Evolutionary conservation across 2,888 invertebrate species (phyloP).

Genomic region (Eupeodes luniger): DNA sequence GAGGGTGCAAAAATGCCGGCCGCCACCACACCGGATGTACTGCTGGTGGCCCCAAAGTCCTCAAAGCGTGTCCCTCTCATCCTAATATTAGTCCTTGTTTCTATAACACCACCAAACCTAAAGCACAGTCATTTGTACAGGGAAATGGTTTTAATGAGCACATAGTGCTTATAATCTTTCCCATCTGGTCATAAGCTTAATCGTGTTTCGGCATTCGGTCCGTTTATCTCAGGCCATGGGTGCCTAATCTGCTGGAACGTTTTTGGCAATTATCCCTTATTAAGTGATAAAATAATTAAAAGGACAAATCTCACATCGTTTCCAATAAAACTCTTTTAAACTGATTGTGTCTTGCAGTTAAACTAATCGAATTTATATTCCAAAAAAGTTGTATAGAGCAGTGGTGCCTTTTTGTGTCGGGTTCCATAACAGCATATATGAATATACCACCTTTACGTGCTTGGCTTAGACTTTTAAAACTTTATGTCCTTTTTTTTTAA

Average conservation of each 20-base stretch:
- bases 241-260: conserved; percentile 59
- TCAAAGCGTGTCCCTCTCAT: conserved; percentile 49
- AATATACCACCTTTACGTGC: conserved; percentile 10
- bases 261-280: conserved; percentile 70
- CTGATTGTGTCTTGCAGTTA: conserved; percentile 46
- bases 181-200: conserved; percentile 62
- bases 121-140: conserved; percentile 22
- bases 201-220: conserved; percentile 30
- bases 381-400: neutral
- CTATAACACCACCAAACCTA: conserved; percentile 4
- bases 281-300: conserved; percentile 79
- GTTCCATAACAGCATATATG: neutral
- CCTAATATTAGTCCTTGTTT: too few species aligned
- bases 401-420: too few species aligned
- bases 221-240: conserved; percentile 40
- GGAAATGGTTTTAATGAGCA: conserved; percentile 65
- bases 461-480: conserved; percentile 32
- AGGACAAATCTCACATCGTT: conserved; percentile 77
- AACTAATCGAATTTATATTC: conserved; percentile 65
- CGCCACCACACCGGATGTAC: conserved; percentile 2
- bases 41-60: conserved; percentile 35
- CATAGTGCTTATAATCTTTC: conserved; percentile 63
- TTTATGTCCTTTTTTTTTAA: conserved; percentile 45
- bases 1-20: conserved; percentile 20
- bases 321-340: conserved; percentile 56